A percentile compares a stretch with the other conserved stretches of the same genome.
Evolutionary conservation across 2,797 vertebrate species (phyloP).

Genomic region (Holocentrus rufus): DNA sequence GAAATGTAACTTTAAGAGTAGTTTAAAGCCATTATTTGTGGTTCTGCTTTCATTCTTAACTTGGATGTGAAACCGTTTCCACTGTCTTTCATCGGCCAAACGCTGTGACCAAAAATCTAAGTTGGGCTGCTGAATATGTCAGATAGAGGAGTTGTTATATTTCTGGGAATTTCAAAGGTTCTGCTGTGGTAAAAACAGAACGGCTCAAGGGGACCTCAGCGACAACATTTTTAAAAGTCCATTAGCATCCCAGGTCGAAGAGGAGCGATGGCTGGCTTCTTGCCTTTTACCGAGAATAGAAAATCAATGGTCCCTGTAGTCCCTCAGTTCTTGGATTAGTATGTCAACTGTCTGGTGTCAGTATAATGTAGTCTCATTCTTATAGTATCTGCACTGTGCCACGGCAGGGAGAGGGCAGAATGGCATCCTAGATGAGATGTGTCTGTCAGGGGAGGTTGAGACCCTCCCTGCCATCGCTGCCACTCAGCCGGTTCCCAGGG

Average conservation of each 20-base stretch:
- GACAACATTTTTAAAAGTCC: constrained; percentile 69
- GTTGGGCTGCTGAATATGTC: constrained; percentile 47
- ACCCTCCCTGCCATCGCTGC: constrained; percentile 74
- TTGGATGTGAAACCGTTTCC: constrained; percentile 6
- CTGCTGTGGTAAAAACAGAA: constrained; percentile 45
- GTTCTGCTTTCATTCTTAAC: constrained; percentile 9
- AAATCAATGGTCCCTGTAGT: constrained; percentile 76
- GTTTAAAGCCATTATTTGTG: background rate
- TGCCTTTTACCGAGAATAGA: constrained; percentile 68
- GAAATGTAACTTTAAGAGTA: background rate
- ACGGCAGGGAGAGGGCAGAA: constrained; percentile 48
- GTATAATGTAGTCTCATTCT: constrained; percentile 64
- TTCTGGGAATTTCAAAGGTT: constrained; percentile 43
- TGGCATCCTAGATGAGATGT: constrained; percentile 61
- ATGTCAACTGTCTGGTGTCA: constrained; percentile 73
- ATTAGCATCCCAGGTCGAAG: constrained; percentile 68
- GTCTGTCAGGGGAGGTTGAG: constrained; percentile 79
- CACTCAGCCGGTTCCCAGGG: constrained; percentile 71
- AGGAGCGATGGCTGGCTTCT: constrained; percentile 65
- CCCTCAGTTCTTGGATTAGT: constrained; percentile 76
- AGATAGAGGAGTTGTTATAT: constrained; percentile 45
- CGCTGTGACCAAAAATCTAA: constrained; percentile 17
- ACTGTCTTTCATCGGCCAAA: constrained; percentile 27
- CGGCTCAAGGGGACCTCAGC: constrained; percentile 45
- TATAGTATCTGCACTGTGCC: constrained; percentile 46